A percentile compares a stretch with the other conserved stretches of the same genome.
Evolutionary conservation across 2,797 vertebrate species (phyloP).

Genomic region (Gallinago nigripennis): DNA sequence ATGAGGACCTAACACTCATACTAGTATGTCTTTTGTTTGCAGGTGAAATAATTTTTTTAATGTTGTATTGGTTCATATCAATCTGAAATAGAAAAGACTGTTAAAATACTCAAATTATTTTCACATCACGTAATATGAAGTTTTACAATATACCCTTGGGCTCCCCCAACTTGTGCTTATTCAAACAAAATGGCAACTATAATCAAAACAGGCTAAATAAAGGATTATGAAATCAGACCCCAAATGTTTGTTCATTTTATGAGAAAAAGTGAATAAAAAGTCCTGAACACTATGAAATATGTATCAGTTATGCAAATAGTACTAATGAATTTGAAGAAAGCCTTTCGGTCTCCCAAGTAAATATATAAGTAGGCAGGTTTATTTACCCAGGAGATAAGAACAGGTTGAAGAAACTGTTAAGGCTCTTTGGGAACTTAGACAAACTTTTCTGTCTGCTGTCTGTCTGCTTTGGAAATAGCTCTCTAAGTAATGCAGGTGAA

Average conservation of each 20-base stretch:
- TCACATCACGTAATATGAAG: background rate
- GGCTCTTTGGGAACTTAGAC: background rate
- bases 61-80: background rate
- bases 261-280: background rate
- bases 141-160: background rate
- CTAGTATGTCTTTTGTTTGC: background rate
- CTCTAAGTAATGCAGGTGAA: background rate
- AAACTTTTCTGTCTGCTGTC: background rate
- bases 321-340: background rate
- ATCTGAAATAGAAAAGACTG: background rate
- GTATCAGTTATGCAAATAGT: background rate
- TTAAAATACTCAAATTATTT: background rate
- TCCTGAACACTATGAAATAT: background rate
- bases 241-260: background rate
- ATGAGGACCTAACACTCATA: background rate
- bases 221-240: background rate
- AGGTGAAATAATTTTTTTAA: background rate
- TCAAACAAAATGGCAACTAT: background rate
- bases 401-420: background rate
- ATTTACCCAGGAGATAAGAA: slow-evolving; percentile 33
- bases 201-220: background rate
- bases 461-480: background rate
- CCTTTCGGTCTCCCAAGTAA: background rate
- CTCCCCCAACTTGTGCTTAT: background rate
- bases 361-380: background rate